phyloP scores from a whole-genome alignment of 1,140 invertebrate genomes.

The Sitobion miscanthi region DNA sequence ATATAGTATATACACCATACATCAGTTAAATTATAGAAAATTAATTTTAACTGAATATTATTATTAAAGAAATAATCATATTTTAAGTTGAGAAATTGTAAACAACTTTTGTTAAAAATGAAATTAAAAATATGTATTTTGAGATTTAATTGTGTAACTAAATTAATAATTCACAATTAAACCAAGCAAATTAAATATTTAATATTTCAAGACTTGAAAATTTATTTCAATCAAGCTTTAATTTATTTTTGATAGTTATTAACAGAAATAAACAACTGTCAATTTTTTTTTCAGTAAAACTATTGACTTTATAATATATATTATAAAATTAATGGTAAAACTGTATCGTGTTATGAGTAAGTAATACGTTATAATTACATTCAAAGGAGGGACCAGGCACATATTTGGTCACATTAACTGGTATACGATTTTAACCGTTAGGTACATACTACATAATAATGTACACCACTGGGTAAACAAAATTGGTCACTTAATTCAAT shows the following conservation, averaged over 20 bases:
- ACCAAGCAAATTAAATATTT: constrained; percentile 24
- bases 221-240: constrained; percentile 16
- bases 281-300: constrained; percentile 13
- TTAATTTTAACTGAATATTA: neutral
- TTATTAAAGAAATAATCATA: neutral
- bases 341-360: neutral
- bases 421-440: neutral
- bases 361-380: neutral
- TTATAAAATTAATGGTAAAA: neutral
- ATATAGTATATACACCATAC: neutral
- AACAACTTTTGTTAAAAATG: constrained; percentile 11
- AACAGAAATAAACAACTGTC: constrained; percentile 2
- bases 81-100: neutral
- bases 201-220: constrained; percentile 14
- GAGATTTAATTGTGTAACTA: constrained; percentile 3
- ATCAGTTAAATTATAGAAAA: neutral
- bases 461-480: neutral
- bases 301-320: too few relatives aligned
- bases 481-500: neutral
- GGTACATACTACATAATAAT: neutral
- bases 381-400: neutral
- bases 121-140: neutral
- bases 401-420: neutral
- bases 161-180: constrained; percentile 24
- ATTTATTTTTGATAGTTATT: constrained; percentile 33